Conservation (phyloP, 2,888 invertebrate genomes). For the Temnothorax ravouxi region DNA sequence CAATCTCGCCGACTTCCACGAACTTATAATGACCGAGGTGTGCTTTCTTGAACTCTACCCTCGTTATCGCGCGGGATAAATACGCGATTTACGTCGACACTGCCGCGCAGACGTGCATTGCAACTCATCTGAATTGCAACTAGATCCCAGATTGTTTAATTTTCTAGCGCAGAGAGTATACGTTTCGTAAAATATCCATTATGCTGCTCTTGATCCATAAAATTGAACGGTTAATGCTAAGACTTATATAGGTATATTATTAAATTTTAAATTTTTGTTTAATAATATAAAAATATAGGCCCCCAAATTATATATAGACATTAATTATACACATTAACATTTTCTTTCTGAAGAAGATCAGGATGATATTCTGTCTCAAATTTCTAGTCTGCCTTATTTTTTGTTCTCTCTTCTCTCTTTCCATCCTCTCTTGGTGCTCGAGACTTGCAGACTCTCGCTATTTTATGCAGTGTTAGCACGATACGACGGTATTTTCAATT, state of each 20-base stretch:
- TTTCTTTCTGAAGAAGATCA: neutral
- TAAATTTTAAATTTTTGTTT: no score
- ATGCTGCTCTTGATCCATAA: neutral
- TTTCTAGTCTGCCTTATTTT: neutral
- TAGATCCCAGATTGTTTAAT: slow-evolving; percentile 17
- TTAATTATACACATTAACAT: neutral
- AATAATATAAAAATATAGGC: no score
- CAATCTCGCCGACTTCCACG: slow-evolving; percentile 39
- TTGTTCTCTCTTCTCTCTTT: neutral
- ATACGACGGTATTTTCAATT: slow-evolving; percentile 1
- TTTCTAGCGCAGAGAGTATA: neutral
- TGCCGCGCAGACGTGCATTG: slow-evolving; percentile 26
- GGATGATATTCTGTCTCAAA: neutral
- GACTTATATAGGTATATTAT: neutral
- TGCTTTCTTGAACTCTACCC: slow-evolving; percentile 43
- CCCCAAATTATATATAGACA: neutral
- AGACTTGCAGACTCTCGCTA: neutral
- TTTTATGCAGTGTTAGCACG: neutral
- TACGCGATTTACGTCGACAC: slow-evolving; percentile 56
- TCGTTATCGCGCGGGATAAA: slow-evolving; percentile 56
- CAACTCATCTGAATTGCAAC: slow-evolving; percentile 42
- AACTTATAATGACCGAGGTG: slow-evolving; percentile 63
- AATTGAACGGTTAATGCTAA: neutral
- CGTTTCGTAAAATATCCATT: neutral
- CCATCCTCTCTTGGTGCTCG: neutral